Conservation (phyloP, 2,888 invertebrate genomes). For the Patella pellucida region DNA sequence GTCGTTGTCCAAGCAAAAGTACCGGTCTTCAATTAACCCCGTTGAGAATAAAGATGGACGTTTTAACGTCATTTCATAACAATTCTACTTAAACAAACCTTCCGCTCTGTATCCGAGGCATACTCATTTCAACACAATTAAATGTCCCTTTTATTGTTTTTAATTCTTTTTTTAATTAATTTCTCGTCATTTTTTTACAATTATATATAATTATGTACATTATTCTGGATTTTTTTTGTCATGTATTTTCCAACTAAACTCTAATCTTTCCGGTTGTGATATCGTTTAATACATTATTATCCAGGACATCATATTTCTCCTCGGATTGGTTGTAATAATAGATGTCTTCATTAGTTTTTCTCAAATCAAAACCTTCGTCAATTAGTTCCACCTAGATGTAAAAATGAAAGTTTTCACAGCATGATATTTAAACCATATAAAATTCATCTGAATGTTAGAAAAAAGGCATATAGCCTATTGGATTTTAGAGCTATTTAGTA, state of each 20-base stretch:
- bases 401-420: background rate
- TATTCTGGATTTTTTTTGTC: too few species aligned
- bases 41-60: background rate
- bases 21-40: background rate
- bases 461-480: too few species aligned
- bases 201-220: too few species aligned
- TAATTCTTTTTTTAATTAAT: too few species aligned
- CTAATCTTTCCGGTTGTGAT: background rate
- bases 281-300: background rate
- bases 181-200: too few species aligned
- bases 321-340: slow-evolving; percentile 41
- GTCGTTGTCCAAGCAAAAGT: background rate
- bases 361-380: slow-evolving; percentile 51
- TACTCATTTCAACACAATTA: too few species aligned
- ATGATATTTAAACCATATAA: too few species aligned
- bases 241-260: background rate
- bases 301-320: slow-evolving; percentile 22
- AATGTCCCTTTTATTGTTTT: too few species aligned
- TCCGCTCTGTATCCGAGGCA: too few species aligned
- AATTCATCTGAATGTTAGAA: too few species aligned
- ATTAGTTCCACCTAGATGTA: slow-evolving; percentile 33
- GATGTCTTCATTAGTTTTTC: slow-evolving; percentile 38
- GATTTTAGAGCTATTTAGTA: too few species aligned
- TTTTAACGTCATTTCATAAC: background rate
- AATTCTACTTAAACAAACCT: background rate